Conservation (phyloP, 2,113 vertebrate species). For the Taurulus bubalis region DNA sequence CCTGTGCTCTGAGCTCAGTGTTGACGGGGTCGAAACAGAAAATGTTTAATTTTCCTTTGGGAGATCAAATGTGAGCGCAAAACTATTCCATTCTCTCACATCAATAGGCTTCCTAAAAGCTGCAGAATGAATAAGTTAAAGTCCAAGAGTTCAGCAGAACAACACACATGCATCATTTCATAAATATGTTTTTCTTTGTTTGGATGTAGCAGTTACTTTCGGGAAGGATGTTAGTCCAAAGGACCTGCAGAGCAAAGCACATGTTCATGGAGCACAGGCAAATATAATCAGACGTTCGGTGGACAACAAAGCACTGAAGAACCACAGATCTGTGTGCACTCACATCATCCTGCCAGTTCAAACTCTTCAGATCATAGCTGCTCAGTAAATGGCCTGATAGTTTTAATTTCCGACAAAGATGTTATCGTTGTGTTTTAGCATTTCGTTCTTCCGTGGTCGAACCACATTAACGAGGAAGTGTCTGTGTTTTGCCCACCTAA, state of each 20-base stretch:
- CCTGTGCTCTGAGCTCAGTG: slow-evolving; percentile 45
- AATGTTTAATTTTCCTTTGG: slow-evolving; percentile 24
- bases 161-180: slow-evolving; percentile 6
- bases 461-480: slow-evolving; percentile 27
- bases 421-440: slow-evolving; percentile 14
- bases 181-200: not conserved
- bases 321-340: slow-evolving; percentile 18
- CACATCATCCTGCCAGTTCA: slow-evolving; percentile 17
- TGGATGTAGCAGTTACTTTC: not conserved
- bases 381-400: slow-evolving; percentile 12
- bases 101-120: not conserved
- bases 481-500: slow-evolving; percentile 39
- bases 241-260: not conserved
- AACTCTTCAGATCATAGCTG: slow-evolving; percentile 24
- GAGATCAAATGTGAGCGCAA: slow-evolving; percentile 20
- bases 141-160: not conserved
- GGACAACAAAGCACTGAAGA: slow-evolving; percentile 1
- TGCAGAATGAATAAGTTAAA: not conserved
- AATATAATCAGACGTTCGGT: slow-evolving; percentile 18
- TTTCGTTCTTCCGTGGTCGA: slow-evolving; percentile 24
- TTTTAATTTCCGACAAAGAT: slow-evolving; percentile 23
- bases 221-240: not conserved
- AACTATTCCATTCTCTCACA: not conserved
- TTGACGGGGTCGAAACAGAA: slow-evolving; percentile 19
- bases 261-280: not conserved